Percentiles rank a stretch among this genome's conserved stretches.
These are phyloP conservation scores for Caenorhabditis sulstoni DNA, from an alignment of 2,888 invertebrate genomes.

Conservation along the genomic window DNA sequence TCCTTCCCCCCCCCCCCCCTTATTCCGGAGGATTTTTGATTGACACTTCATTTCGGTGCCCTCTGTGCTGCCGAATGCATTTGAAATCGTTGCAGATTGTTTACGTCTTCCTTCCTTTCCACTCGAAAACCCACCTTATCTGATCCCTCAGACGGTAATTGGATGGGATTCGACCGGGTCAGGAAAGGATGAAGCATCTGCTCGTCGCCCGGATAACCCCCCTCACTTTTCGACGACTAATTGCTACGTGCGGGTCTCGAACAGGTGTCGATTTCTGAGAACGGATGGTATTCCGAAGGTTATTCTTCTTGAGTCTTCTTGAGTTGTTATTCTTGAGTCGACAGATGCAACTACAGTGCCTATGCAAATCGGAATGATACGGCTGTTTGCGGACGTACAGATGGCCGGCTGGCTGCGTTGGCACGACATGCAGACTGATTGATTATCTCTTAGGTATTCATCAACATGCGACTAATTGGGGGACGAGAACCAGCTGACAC, in stretches of 20 bases:
- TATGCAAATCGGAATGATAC: conserved; percentile 57
- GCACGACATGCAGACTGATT: conserved; percentile 49
- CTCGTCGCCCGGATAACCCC: conserved; percentile 14
- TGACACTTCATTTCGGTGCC: conserved; percentile 58
- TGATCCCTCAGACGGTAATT: conserved; percentile 44
- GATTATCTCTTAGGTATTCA: conserved; percentile 56
- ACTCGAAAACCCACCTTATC: conserved; percentile 16
- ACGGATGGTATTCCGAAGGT: conserved; percentile 1
- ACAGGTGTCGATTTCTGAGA: conserved; percentile 50
- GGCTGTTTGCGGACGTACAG: conserved; percentile 48
- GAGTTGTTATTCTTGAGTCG: conserved; percentile 53
- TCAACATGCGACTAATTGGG: conserved; percentile 55
- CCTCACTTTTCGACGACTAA: conserved; percentile 35
- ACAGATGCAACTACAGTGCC: conserved; percentile 54
- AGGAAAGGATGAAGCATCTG: conserved; percentile 26
- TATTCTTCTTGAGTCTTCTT: no score
- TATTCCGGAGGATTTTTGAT: conserved; percentile 54
- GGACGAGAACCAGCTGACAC: conserved; percentile 34
- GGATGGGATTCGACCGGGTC: conserved; percentile 38
- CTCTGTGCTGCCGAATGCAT: conserved; percentile 53
- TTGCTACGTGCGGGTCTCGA: conserved; percentile 39
- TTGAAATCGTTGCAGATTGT: conserved; percentile 47
- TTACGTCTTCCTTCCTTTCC: conserved; percentile 28
- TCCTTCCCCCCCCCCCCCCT: conserved; percentile 2
- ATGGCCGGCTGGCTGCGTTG: conserved; percentile 21